These are phyloP conservation scores for Daubentonia madagascariensis DNA, from an alignment of 2,113 vertebrate species.

Conservation along the genomic window DNA sequence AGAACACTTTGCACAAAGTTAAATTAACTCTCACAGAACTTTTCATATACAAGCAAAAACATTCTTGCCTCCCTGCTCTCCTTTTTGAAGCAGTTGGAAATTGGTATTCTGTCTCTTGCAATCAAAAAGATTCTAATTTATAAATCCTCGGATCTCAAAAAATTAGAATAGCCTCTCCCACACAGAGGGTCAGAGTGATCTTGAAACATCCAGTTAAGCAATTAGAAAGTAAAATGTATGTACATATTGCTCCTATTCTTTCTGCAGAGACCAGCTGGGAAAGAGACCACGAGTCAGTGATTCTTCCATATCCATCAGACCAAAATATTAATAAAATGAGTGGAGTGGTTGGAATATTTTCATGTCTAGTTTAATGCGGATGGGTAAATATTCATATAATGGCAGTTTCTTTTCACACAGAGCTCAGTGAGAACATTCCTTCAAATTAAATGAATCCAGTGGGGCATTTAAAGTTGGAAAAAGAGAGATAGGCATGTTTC, in stretches of 20 bases:
- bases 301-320: slow-evolving; percentile 34
- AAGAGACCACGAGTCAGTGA: neutral
- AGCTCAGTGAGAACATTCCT: slow-evolving; percentile 29
- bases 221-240: neutral
- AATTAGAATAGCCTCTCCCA: neutral
- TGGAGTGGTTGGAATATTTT: slow-evolving; percentile 41
- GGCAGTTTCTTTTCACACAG: slow-evolving; percentile 30
- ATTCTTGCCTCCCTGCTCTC: neutral
- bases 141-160: slow-evolving; percentile 17
- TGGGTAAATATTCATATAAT: slow-evolving; percentile 62
- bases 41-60: neutral
- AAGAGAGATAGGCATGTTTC: neutral
- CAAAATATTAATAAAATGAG: slow-evolving; percentile 48
- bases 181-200: slow-evolving; percentile 3
- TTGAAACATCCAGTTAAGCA: neutral
- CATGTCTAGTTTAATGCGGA: slow-evolving; percentile 52
- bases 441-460: slow-evolving; percentile 56
- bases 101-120: neutral
- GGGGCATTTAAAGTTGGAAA: slow-evolving; percentile 6
- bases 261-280: neutral
- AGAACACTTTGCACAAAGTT: neutral
- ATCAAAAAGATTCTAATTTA: neutral
- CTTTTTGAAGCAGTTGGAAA: neutral
- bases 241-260: neutral
- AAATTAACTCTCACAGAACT: neutral